Conservation (phyloP, 2,888 invertebrate genomes). For the Plebejus melissa region DNA sequence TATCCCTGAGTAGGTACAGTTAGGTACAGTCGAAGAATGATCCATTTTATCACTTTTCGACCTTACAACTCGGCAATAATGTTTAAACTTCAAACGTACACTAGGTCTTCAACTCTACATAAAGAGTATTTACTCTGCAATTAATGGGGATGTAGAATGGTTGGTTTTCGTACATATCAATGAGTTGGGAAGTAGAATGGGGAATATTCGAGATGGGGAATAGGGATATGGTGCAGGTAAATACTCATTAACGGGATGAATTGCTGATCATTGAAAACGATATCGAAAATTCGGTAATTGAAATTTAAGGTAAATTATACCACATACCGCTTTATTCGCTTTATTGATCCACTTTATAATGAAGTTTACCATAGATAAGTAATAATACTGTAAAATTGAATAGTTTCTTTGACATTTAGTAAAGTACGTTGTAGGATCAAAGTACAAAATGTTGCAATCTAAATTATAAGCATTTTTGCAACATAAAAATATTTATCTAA, state of each 20-base stretch:
- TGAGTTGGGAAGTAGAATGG: neutral
- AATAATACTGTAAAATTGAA: neutral
- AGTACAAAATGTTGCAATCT: no score
- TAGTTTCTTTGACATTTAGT: neutral
- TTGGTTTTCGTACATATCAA: neutral
- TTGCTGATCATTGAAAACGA: conserved; percentile 15
- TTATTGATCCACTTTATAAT: neutral
- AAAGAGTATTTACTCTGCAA: neutral
- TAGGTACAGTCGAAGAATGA: neutral
- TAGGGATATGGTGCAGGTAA: conserved; percentile 9
- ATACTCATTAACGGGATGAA: conserved; percentile 23
- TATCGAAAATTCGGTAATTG: conserved; percentile 16
- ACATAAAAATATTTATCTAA: neutral
- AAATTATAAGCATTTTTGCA: no score
- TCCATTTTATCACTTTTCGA: neutral
- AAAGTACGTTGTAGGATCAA: neutral
- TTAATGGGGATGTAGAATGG: conserved; percentile 1
- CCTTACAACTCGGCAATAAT: neutral
- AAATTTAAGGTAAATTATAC: conserved; percentile 2
- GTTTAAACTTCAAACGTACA: neutral
- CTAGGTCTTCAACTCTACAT: neutral
- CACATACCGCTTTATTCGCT: neutral
- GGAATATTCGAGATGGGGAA: neutral
- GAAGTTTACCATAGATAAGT: neutral
- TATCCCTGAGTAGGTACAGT: neutral